Evolutionary conservation across 1,140 invertebrate species (phyloP), one percentile per base, ranked within the genome.

Genomic region (Drosophila virilis): DNA sequence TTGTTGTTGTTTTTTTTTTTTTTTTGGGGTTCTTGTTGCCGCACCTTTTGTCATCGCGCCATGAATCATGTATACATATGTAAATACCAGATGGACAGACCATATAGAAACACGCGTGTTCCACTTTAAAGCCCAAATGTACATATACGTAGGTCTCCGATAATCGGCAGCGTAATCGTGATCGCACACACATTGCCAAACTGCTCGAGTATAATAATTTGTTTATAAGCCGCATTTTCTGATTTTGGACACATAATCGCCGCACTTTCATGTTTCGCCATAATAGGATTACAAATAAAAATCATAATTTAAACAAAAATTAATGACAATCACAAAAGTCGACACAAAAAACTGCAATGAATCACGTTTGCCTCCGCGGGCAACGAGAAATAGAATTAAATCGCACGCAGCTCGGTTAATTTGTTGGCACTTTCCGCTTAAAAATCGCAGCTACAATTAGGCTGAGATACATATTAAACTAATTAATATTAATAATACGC

Each of bases 11-110:
- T 52, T 43, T 67, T 22, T 52, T 40, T 67, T 22, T 2, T 22
- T 75, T 33, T 82, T 78, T 28, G 22, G 22, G 17, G 46, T 57
- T 55, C 52, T 64, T 48, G 57, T 42, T 57, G 76, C 83, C 82
- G 65, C 82, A 82, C 82, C 83, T 78, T 79, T 74, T 79, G 83
- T 73, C 64, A 50, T 40, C 35, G 62, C 59, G 65, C 67, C 82
- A 88, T 86, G 82, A 86, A 86, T 86, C 83, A 86, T 88, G 76
- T 78, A 84, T 84, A 71, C 68, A 69, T 77, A 84, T 69, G 64
- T 77, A 80, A 73, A 77, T 67, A 67, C 42, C 22, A 28, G 55
- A 57, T 59, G 35, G 50, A 59, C 77, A 43, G 45, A 40, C 33
- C 54, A 54, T 66, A 81, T 81, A 80, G 68, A 86, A 68, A 73